phyloP scores from a whole-genome alignment of 2,888 invertebrate species.

The Amorpha juglandis region DNA sequence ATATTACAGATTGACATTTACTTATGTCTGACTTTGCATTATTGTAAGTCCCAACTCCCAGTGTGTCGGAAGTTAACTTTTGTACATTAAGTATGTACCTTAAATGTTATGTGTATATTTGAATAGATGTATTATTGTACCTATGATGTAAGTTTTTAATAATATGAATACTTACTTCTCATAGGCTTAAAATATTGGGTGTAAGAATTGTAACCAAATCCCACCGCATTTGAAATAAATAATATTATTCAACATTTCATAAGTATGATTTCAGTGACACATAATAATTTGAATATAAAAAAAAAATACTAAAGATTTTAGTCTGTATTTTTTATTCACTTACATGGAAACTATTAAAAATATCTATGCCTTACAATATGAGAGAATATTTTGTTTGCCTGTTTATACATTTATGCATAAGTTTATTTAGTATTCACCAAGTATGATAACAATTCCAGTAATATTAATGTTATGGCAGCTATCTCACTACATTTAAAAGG shows the following conservation, averaged over 20 bases:
- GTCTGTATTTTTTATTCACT: neutral
- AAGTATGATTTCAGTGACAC: neutral
- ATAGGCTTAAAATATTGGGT: conserved; percentile 10
- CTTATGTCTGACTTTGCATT: neutral
- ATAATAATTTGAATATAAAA: neutral
- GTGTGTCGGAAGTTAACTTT: conserved; percentile 3
- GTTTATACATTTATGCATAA: neutral
- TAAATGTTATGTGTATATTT: conserved; percentile 27
- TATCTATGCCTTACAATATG: neutral
- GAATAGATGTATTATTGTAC: neutral
- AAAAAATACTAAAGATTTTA: neutral
- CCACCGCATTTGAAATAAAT: conserved; percentile 49
- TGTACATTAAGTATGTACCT: neutral
- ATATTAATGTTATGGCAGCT: neutral
- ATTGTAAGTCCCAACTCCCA: neutral
- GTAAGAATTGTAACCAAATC: conserved; percentile 40
- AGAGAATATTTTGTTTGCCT: neutral
- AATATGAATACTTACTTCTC: conserved; percentile 23
- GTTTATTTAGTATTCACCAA: neutral
- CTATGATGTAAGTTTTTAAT: conserved; percentile 21
- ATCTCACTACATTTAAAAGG: neutral
- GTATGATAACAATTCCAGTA: neutral
- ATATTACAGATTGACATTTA: neutral
- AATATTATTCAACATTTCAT: conserved; percentile 32
- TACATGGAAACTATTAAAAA: neutral